Percentiles rank a stretch among this genome's conserved stretches.
phyloP scores from a whole-genome alignment of 2,113 vertebrate genomes.

The Cyphomyrus discorhynchus region DNA sequence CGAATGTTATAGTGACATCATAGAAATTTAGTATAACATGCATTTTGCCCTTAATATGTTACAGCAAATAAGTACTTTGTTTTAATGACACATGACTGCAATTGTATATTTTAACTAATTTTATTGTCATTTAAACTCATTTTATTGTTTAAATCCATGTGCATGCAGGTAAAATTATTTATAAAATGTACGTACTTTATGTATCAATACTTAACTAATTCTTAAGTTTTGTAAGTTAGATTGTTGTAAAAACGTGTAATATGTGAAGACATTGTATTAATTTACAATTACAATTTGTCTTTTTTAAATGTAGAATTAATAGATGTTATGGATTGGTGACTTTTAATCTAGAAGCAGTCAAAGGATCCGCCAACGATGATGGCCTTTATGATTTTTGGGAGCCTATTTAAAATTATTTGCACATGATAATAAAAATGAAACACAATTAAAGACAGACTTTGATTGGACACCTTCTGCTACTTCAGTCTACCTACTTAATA shows the following conservation, averaged over 20 bases:
- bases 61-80: not conserved
- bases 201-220: not conserved
- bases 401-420: not conserved
- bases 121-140: not conserved
- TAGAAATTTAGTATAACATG: not conserved
- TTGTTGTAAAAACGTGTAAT: not conserved
- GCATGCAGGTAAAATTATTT: not conserved
- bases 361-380: not conserved
- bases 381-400: not conserved
- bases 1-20: not conserved
- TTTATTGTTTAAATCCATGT: not conserved
- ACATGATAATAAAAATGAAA: not conserved
- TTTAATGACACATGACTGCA: not conserved
- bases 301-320: not conserved
- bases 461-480: not conserved
- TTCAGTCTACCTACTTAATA: not conserved
- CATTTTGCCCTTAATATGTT: not conserved
- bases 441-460: not conserved
- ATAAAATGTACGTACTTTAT: not conserved
- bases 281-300: not conserved
- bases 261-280: not conserved
- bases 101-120: not conserved
- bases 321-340: not conserved
- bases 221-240: not conserved
- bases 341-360: not conserved